phyloP scores from a whole-genome alignment of 1,140 invertebrate genomes.

The Maconellicoccus hirsutus region DNA sequence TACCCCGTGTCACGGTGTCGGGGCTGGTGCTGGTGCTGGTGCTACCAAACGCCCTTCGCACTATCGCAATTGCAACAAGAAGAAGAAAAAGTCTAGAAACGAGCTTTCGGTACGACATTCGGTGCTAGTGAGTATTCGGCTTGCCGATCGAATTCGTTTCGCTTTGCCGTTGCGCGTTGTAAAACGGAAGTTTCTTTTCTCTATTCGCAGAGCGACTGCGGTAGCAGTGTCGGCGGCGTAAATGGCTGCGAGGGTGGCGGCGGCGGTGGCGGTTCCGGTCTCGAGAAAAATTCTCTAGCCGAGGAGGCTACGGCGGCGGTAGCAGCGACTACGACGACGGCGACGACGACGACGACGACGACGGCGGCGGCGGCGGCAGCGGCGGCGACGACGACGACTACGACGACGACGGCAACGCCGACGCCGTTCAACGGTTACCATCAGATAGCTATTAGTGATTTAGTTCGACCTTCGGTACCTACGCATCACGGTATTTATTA shows the following conservation, averaged over 20 bases:
- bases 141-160: neutral
- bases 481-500: constrained; percentile 16
- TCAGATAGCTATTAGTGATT: neutral
- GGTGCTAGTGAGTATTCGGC: constrained; percentile 24
- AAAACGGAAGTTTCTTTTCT: too few species aligned
- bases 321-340: neutral
- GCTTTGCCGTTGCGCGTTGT: too few species aligned
- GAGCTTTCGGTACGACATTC: neutral
- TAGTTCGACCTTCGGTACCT: neutral
- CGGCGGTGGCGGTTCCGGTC: too few species aligned
- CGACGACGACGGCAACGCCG: neutral
- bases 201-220: too few species aligned
- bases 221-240: too few species aligned
- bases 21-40: neutral
- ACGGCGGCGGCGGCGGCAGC: neutral
- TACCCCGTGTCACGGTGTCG: neutral
- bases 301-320: neutral
- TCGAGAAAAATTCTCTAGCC: too few species aligned
- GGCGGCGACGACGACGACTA: neutral
- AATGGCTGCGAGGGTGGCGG: too few species aligned
- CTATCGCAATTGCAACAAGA: constrained; percentile 12
- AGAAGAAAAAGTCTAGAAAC: constrained; percentile 15
- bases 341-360: neutral
- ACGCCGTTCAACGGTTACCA: neutral
- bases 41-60: constrained; percentile 16